Base-by-base conservation (phyloP, 2,888 invertebrate genomes). In the Pollenia griseotomentosa region DNA sequence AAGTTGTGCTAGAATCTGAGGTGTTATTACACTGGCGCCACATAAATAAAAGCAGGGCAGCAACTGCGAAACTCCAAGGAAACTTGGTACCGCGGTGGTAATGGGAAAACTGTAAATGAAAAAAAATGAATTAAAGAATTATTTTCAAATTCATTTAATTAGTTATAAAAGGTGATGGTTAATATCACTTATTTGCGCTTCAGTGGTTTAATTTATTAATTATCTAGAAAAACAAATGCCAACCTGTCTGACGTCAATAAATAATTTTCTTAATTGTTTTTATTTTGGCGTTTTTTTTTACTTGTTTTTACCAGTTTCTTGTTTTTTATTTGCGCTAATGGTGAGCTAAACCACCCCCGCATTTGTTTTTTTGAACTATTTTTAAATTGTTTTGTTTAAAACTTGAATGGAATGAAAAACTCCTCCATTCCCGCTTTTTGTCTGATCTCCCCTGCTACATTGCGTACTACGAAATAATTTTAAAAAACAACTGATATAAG, bases 31-130 rank as follows among this genome's bases (percentile, higher is more conserved):
- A 71, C 96, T 96, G 0, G 97, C 97, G 14, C 97, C 97, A 89
- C 97, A 96, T 55, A 98, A 95, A 92, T 96, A 97, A 33, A 98
- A 94, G 42, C 95, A 95, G 74, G 96, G 95, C 1, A 96, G 96
- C 88, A 98, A 95, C 88, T 96, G 95, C 2, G 97, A 96, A 11
- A 96, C 95, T 57, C 95, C 95, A 19, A 95, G 94, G 88, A 94
- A 89, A 78, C 66, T 85, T 2, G 89, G 87, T n/a, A 87, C 16
- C 16, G 75, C 8, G 33, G 16, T 33, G n/a, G 46, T 87, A 78
- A 82, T 55, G 2, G n/a, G 93, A 87, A 83, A 79, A 71, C 89
- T 94, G 94, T 91, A 88, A 88, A 89, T n/a, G 59, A 61, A 85
- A 66, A 78, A 61, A 70, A 48, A 23, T 51, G 66, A 63, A 70